Percentiles rank a stretch among this genome's conserved stretches.
phyloP scores from a whole-genome alignment of 2,888 invertebrate species.

The Loripinus fragilis region DNA sequence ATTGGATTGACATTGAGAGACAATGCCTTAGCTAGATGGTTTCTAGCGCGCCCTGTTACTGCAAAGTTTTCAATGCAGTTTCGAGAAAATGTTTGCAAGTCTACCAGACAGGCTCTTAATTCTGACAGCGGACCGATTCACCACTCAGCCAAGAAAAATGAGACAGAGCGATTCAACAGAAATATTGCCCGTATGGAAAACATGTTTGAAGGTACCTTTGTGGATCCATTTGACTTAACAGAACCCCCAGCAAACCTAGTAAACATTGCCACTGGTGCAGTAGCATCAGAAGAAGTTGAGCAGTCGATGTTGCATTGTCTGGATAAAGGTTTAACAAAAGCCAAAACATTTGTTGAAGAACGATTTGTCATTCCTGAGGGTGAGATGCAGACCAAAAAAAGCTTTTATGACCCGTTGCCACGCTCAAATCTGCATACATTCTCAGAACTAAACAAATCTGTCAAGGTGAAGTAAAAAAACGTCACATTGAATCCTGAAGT shows the following conservation, averaged over 20 bases:
- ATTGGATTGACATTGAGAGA: constrained; percentile 25
- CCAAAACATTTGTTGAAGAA: not conserved
- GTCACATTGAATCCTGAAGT: not conserved
- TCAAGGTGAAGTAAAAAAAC: not conserved
- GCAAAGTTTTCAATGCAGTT: constrained; percentile 20
- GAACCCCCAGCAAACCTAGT: not conserved
- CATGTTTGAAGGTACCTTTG: not conserved
- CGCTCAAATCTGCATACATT: not conserved
- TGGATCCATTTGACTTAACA: not conserved
- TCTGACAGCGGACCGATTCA: not conserved
- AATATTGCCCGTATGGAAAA: not conserved
- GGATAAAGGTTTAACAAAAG: not conserved
- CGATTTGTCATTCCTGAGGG: not conserved
- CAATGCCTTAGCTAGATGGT: constrained; percentile 32
- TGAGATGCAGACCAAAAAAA: not conserved
- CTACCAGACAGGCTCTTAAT: not conserved
- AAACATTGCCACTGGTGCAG: not conserved
- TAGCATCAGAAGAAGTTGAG: not conserved
- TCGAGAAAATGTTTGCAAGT: not conserved
- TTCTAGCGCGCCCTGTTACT: constrained; percentile 27
- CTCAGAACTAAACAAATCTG: not conserved
- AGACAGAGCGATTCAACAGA: not conserved
- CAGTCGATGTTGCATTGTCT: not conserved
- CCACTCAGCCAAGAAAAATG: not conserved
- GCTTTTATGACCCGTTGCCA: not conserved